Evolutionary conservation across 2,113 vertebrate genomes (phyloP).

Genomic region (Aspidoscelis tigris): DNA sequence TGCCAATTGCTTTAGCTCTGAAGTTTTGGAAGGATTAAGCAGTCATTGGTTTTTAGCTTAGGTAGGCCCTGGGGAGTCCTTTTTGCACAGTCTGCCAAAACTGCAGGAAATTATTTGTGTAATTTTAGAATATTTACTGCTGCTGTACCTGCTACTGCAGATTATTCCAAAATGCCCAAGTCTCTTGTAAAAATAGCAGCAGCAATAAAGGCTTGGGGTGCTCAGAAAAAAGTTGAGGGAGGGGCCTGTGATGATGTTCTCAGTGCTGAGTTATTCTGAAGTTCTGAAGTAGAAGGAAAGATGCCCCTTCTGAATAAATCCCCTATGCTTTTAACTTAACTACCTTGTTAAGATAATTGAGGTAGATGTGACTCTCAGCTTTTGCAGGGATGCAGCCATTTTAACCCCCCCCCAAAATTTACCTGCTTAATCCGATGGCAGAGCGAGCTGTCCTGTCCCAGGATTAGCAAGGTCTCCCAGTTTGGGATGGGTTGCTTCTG

Average conservation of each 20-base stretch:
- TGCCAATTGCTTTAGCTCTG: conserved; percentile 7
- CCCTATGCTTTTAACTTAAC: no score
- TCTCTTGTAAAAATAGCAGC: conserved; percentile 11
- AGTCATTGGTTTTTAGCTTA: conserved; percentile 10
- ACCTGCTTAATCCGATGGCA: no score
- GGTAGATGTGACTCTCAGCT: no score
- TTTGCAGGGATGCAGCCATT: no score
- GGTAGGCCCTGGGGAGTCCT: conserved; percentile 23
- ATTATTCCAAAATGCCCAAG: conserved; percentile 25
- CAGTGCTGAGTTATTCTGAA: neutral
- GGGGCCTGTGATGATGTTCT: neutral
- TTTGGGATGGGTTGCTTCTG: no score
- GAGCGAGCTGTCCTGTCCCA: no score
- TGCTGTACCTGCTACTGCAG: conserved; percentile 17
- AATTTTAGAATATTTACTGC: conserved; percentile 45
- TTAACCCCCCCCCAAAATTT: no score
- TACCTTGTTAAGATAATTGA: no score
- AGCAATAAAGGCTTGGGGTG: neutral
- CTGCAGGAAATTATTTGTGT: conserved; percentile 26
- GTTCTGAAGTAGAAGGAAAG: neutral
- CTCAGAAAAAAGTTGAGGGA: neutral
- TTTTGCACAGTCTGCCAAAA: conserved; percentile 16
- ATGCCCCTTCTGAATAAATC: no score
- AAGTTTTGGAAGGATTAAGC: conserved; percentile 27
- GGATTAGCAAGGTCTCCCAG: no score